These are phyloP conservation scores for Rhabditoides inermis DNA, from an alignment of 2,888 invertebrate genomes.

Conservation along the genomic window DNA sequence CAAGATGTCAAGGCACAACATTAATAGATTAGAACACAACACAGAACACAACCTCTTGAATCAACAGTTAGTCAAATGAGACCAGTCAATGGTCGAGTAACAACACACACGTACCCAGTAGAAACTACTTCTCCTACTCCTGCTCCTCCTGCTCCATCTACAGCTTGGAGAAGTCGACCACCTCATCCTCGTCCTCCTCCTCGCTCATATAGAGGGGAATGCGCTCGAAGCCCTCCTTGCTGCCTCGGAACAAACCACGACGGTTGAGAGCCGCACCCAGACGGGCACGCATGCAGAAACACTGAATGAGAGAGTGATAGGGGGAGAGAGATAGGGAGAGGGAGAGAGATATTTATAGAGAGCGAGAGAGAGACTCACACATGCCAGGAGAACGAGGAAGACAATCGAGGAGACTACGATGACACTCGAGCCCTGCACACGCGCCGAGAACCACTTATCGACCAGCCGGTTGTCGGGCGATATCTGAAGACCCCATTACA, in stretches of 20 bases:
- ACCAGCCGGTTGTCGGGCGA: not conserved
- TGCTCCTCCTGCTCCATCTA: too few relatives aligned
- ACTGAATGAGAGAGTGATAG: not conserved
- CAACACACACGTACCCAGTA: too few relatives aligned
- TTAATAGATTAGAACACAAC: too few relatives aligned
- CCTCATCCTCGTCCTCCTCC: constrained; percentile 33
- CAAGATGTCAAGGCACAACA: too few relatives aligned
- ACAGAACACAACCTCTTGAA: too few relatives aligned
- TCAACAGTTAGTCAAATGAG: too few relatives aligned
- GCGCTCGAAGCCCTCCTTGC: constrained; percentile 19
- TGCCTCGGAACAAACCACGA: constrained; percentile 24
- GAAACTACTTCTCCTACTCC: too few relatives aligned
- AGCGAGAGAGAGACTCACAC: constrained; percentile 6
- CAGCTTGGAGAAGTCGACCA: constrained; percentile 28
- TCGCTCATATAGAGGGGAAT: constrained; percentile 31
- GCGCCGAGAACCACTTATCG: not conserved
- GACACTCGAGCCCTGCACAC: not conserved
- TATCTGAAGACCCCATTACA: not conserved
- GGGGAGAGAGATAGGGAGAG: constrained; percentile 7
- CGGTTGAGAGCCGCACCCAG: constrained; percentile 23
- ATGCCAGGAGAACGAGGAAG: constrained; percentile 13
- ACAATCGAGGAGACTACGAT: constrained; percentile 1
- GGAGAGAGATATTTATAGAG: not conserved
- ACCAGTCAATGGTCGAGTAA: too few relatives aligned
- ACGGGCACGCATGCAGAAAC: constrained; percentile 20